A percentile compares a stretch with the other conserved stretches of the same genome.
Conservation (phyloP, 1,140 invertebrate genomes). For the Cyrtorhinus lividipennis region DNA sequence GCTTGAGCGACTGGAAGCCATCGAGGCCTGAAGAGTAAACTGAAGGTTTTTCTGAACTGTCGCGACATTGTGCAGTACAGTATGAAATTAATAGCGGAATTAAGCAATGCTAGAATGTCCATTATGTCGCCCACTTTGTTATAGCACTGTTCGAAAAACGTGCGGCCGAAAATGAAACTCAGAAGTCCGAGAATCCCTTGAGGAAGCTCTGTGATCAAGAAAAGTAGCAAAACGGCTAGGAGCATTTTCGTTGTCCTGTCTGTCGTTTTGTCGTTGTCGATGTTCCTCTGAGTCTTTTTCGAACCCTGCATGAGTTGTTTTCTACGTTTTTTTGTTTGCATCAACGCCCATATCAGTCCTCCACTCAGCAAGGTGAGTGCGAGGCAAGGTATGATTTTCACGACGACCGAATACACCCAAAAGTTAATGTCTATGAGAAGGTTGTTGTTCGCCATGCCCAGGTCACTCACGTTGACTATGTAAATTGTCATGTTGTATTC, state of each 20-base stretch:
- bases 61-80: conserved; percentile 95
- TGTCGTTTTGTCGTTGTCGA: conserved; percentile 53
- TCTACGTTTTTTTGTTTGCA: conserved; percentile 57
- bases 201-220: conserved; percentile 72
- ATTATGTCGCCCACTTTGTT: conserved; percentile 56
- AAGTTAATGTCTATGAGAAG: conserved; percentile 51
- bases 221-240: conserved; percentile 75
- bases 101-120: conserved; percentile 88
- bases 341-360: conserved; percentile 56
- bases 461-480: conserved; percentile 37
- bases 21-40: conserved; percentile 46
- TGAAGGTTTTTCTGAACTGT: conserved; percentile 85
- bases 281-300: conserved; percentile 32
- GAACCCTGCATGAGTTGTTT: conserved; percentile 39
- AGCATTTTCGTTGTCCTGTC: conserved; percentile 89
- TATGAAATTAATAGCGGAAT: conserved; percentile 94
- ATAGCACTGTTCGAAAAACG: conserved; percentile 65
- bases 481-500: conserved; percentile 35
- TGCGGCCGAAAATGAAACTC: conserved; percentile 49
- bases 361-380: conserved; percentile 66
- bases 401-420: conserved; percentile 70
- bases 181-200: conserved; percentile 71
- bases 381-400: conserved; percentile 72
- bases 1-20: conserved; percentile 40
- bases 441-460: conserved; percentile 33